These are phyloP conservation scores for Dolichomitus sp. DNA, from an alignment of 2,888 invertebrate species.

Conservation along the genomic window DNA sequence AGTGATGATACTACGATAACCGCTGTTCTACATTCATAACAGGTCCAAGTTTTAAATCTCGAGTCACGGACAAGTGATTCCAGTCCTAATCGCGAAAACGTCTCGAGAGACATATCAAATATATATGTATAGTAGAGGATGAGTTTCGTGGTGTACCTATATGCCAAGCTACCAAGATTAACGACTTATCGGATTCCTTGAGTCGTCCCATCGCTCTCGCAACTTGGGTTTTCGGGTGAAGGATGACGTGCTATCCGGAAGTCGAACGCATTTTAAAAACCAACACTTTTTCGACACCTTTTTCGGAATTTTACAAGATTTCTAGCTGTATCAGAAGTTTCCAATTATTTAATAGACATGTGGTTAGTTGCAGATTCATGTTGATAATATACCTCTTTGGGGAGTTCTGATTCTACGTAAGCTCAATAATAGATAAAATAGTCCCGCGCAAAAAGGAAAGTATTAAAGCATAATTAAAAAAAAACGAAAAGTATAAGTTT, in stretches of 20 bases:
- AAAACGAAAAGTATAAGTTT: too few relatives aligned
- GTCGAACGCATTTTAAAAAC: background rate
- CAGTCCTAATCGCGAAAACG: background rate
- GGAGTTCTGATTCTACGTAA: too few relatives aligned
- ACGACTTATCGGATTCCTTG: slow-evolving; percentile 37
- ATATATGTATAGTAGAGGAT: background rate
- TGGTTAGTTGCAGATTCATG: too few relatives aligned
- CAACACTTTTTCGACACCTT: background rate
- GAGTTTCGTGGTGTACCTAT: slow-evolving; percentile 5
- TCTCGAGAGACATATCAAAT: background rate
- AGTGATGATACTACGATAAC: background rate
- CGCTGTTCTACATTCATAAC: background rate
- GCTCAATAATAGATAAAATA: too few relatives aligned
- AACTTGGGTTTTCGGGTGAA: background rate
- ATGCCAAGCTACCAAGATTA: slow-evolving; percentile 34
- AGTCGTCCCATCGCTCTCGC: slow-evolving; percentile 1
- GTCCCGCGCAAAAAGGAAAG: too few relatives aligned
- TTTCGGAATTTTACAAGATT: background rate
- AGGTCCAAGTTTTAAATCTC: slow-evolving; percentile 16
- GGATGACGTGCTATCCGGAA: background rate
- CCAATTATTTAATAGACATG: too few relatives aligned
- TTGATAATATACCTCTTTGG: too few relatives aligned
- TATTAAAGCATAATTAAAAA: too few relatives aligned
- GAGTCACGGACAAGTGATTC: slow-evolving; percentile 31
- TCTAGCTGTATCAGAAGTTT: too few relatives aligned